Evolutionary conservation across 1,140 invertebrate species (phyloP).

Genomic region (Aricia agestis): DNA sequence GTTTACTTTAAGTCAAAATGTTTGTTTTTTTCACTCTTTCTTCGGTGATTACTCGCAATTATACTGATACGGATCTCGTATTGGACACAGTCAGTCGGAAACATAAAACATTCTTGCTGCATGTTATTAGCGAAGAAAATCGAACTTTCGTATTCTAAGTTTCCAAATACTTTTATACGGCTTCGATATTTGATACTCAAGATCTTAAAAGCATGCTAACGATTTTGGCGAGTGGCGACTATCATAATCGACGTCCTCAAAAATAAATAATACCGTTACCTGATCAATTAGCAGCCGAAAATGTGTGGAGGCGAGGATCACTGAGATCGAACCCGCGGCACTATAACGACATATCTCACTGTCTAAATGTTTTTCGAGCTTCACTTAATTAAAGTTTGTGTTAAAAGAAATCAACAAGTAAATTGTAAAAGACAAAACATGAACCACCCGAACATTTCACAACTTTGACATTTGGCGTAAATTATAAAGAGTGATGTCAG

Average conservation of each 20-base stretch:
- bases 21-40: too few species aligned
- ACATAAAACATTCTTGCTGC: too few species aligned
- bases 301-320: conserved; percentile 33
- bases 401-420: conserved; percentile 68
- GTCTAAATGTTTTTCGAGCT: conserved; percentile 32
- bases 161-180: neutral
- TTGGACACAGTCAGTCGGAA: too few species aligned
- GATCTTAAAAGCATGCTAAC: neutral
- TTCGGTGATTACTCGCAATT: too few species aligned
- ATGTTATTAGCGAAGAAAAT: too few species aligned
- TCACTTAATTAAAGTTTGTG: conserved; percentile 50
- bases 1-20: too few species aligned
- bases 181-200: neutral
- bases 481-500: conserved; percentile 23
- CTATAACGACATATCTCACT: conserved; percentile 49
- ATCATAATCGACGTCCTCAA: conserved; percentile 50
- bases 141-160: too few species aligned
- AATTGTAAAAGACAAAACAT: conserved; percentile 63
- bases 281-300: conserved; percentile 46
- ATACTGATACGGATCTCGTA: too few species aligned
- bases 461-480: conserved; percentile 45
- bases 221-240: neutral
- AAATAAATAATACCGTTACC: conserved; percentile 69
- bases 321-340: conserved; percentile 34
- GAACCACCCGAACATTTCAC: conserved; percentile 61